Conservation (phyloP, 2,113 vertebrate species). For the Callocephalon fimbriatum region DNA sequence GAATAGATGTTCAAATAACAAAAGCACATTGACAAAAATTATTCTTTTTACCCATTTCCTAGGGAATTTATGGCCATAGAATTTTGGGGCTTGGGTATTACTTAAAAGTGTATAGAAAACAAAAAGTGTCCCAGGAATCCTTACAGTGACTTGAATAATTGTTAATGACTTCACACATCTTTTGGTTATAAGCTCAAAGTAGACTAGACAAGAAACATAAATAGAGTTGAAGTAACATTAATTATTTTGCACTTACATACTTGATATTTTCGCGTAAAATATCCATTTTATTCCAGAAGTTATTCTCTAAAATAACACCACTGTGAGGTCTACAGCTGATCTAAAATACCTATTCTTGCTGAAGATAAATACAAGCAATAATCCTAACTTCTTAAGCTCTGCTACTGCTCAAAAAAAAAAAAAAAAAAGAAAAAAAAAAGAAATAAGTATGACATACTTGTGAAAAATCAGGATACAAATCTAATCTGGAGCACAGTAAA, state of each 20-base stretch:
- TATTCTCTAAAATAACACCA: neutral
- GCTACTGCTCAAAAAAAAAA: neutral
- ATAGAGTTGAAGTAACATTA: neutral
- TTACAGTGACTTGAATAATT: neutral
- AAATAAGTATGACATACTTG: fast-evolving
- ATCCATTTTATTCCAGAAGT: neutral
- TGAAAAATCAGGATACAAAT: neutral
- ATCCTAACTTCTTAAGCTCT: neutral
- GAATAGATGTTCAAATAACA: neutral
- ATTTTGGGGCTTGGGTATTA: conserved; percentile 18
- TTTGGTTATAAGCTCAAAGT: neutral
- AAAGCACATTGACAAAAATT: neutral
- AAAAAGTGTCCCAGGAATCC: conserved; percentile 27
- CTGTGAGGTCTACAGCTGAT: neutral
- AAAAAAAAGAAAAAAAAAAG: neutral
- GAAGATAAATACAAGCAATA: neutral
- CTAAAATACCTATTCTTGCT: neutral
- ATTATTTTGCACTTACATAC: neutral
- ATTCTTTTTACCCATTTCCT: neutral
- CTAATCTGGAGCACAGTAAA: neutral
- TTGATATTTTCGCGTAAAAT: neutral
- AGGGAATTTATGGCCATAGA: neutral
- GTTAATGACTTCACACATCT: conserved; percentile 52
- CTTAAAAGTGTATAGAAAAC: conserved; percentile 47
- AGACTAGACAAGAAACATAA: neutral